These are phyloP conservation scores for Rhodeus uyekii DNA, from an alignment of 2,797 vertebrate species.

Conservation along the genomic window DNA sequence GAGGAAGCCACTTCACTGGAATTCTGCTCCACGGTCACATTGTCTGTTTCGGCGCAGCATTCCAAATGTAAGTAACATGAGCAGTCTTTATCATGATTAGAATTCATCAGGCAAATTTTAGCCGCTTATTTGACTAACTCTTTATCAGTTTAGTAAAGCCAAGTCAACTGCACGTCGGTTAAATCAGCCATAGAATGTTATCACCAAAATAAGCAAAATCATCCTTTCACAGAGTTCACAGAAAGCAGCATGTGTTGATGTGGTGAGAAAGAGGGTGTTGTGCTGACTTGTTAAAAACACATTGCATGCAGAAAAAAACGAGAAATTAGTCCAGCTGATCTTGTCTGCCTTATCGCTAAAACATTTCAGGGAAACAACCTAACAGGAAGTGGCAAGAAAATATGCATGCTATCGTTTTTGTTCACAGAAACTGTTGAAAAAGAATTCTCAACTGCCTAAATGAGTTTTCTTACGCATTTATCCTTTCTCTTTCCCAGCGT, in stretches of 20 bases:
- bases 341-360: conserved; percentile 9
- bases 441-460: neutral
- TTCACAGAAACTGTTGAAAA: neutral
- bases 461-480: neutral
- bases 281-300: conserved; percentile 13
- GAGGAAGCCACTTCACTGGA: conserved; percentile 69
- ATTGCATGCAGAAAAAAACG: neutral
- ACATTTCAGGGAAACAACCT: conserved; percentile 8
- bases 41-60: conserved; percentile 50
- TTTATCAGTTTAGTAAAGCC: neutral
- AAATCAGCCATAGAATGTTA: neutral
- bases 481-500: conserved; percentile 59
- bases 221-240: neutral
- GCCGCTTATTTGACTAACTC: conserved; percentile 3
- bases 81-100: neutral
- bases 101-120: neutral
- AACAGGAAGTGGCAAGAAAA: conserved; percentile 46
- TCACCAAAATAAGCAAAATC: neutral
- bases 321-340: neutral
- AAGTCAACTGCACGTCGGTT: neutral
- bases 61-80: conserved; percentile 66
- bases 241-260: conserved; percentile 1
- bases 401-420: neutral
- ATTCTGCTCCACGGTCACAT: conserved; percentile 37
- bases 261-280: conserved; percentile 11